Base-by-base conservation (phyloP, 2,113 vertebrate species). In the Leucosticte australis region DNA sequence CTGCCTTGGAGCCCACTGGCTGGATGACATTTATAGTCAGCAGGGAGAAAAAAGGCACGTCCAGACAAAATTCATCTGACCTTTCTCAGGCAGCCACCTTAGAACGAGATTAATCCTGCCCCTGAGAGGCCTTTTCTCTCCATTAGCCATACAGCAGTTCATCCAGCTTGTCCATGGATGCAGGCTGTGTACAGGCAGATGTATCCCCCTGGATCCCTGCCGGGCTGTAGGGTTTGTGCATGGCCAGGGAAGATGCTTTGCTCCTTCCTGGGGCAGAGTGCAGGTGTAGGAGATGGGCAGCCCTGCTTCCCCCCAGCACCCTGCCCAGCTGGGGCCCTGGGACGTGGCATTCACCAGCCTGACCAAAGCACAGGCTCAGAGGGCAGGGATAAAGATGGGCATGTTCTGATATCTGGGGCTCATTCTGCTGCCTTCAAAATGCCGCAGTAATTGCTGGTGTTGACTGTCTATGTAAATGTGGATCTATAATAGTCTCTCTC, bases 391-490 rank as follows among this genome's bases (percentile, higher is more conserved):
- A 59, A 86, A 88, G 46, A 65, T 7, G 55, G 75, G 20, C 6
- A 7, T 76, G 78, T 90, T 37, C 85, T 78, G 63, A 5, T 92
- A 68, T 9, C 55, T 70, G 63, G 56, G 52, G 42, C 62, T 47
- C 64, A 30, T 83, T 60, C 71, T 39, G 63, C 57, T 7, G 33
- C 13, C 85, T 95, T 80, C 65, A 83, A 76, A 84, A 35, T 16
- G 39, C 79, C 12, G 37, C 80, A 50, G 82, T 57, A 49, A 69
- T 80, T 64, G 74, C 83, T 94, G 90, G 39, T 92, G 93, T 95
- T 96, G 90, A 77, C 91, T 83, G 26, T 42, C 27, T 77, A 95
- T 95, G 94, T 92, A 95, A 94, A 90, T 91, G 30, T 47, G 67
- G 77, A 15, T 67, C 95, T 96, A 91, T 90, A 95, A 96, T 52